These are phyloP conservation scores for Leuctra nigra DNA, from an alignment of 2,888 invertebrate species.

Conservation along the genomic window DNA sequence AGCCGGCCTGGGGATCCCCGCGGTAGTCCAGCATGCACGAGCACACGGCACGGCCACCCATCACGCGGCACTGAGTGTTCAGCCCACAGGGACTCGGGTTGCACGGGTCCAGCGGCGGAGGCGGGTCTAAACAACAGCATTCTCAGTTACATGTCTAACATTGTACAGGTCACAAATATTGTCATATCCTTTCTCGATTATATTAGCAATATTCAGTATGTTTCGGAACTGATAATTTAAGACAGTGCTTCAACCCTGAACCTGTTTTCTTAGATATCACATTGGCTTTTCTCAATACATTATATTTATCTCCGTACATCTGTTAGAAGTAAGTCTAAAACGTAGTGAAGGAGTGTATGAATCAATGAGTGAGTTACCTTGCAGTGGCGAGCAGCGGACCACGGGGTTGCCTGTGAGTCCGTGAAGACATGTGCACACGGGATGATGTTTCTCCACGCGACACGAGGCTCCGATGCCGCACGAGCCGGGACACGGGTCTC, in stretches of 20 bases:
- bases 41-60: constrained; percentile 64
- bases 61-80: constrained; percentile 70
- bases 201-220: too few relatives aligned
- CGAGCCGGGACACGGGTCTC: constrained; percentile 74
- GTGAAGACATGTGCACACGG: constrained; percentile 66
- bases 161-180: too few relatives aligned
- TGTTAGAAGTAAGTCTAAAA: too few relatives aligned
- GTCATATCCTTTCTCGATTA: too few relatives aligned
- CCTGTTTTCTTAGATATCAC: too few relatives aligned
- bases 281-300: too few relatives aligned
- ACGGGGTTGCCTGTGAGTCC: constrained; percentile 73
- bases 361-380: constrained; percentile 33
- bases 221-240: too few relatives aligned
- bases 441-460: constrained; percentile 69
- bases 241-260: too few relatives aligned
- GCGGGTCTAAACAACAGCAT: too few relatives aligned
- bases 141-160: too few relatives aligned
- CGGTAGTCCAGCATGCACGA: constrained; percentile 67
- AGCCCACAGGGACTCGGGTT: constrained; percentile 67
- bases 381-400: constrained; percentile 58
- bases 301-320: too few relatives aligned
- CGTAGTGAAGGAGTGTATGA: constrained; percentile 7
- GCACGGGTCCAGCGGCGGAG: constrained; percentile 59
- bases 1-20: constrained; percentile 61
- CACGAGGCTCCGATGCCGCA: constrained; percentile 72